Evolutionary conservation across 1,140 invertebrate species (phyloP).

Genomic region (Eupeodes corollae): DNA sequence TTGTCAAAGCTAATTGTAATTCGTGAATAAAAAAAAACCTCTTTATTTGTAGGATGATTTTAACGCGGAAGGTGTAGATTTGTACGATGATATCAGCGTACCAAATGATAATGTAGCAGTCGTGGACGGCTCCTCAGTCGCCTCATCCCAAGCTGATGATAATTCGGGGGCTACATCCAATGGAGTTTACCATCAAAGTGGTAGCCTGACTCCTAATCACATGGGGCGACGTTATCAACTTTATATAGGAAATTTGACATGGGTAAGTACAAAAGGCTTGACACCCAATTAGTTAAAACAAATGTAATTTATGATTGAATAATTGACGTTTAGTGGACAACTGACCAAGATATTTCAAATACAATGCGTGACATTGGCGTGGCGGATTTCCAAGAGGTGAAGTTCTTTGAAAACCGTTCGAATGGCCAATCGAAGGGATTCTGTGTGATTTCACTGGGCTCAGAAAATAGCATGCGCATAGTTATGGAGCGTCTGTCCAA

Average conservation of each 20-base stretch:
- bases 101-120: constrained; percentile 45
- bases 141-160: constrained; percentile 31
- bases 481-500: constrained; percentile 88
- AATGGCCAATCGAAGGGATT: constrained; percentile 99
- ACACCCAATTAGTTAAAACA: not conserved
- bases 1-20: constrained; percentile 7
- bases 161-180: constrained; percentile 45
- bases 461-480: constrained; percentile 78
- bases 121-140: constrained; percentile 40
- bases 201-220: constrained; percentile 55
- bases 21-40: not conserved
- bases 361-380: constrained; percentile 78
- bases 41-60: constrained; percentile 59
- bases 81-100: constrained; percentile 92
- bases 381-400: constrained; percentile 90
- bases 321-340: constrained; percentile 73
- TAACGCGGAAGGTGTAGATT: constrained; percentile 73
- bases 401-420: constrained; percentile 98
- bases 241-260: constrained; percentile 91
- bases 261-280: constrained; percentile 45
- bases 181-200: constrained; percentile 54
- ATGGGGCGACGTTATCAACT: constrained; percentile 73
- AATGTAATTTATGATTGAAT: constrained; percentile 12
- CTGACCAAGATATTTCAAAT: constrained; percentile 89
- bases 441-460: constrained; percentile 83